Evolutionary conservation across 2,113 vertebrate species (phyloP), one percentile per base, ranked within the genome.

Genomic region (Orthochromis malagaraziensis): DNA sequence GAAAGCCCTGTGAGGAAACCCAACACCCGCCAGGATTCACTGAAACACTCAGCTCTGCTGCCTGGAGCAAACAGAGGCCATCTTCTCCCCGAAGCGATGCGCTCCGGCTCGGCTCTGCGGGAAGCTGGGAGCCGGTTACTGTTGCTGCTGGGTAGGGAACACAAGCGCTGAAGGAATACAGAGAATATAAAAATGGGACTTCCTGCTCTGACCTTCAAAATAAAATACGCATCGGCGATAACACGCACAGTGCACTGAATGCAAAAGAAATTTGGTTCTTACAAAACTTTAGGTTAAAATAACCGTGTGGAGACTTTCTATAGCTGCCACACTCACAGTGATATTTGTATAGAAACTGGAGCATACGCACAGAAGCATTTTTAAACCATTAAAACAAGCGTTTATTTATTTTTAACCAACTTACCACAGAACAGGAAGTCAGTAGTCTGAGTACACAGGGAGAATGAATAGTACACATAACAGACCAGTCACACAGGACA

Each of bases 61-160:
- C 7, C 2, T 1, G 7, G 3, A 2, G 60, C 6, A n/a, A n/a
- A 2, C 81, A 70, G 55, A 83, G 57, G 68, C 82, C 91, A 86
- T 88, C n/a, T 29, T 53, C 19, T 21, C 58, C 84, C 87, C 68
- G 26, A 40, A 31, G 21, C 31, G 58, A 26, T 40, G 83, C 40
- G 2, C 84, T 83, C 57, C 77, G 19, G 21, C 49, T 63, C 87
- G 53, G 87, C 70, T 87, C 87, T 68, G 84, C 79, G 63, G 57
- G 45, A 31, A 60, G 87, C 87, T 84, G 81, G 26, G 87, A 86
- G 90, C 81, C 77, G 89, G 86, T 14, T 82, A 89, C 33, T 55
- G 91, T 82, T 81, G 92, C 82, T 70, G 10, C 49, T 3, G 19
- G 73, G 29, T 86, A 90, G 81, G 58, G 17, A 84, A 12, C 42